Percentiles rank a stretch among this genome's conserved stretches.
Evolutionary conservation across 2,113 vertebrate genomes (phyloP).

Genomic region (Cynoglossus semilaevis): DNA sequence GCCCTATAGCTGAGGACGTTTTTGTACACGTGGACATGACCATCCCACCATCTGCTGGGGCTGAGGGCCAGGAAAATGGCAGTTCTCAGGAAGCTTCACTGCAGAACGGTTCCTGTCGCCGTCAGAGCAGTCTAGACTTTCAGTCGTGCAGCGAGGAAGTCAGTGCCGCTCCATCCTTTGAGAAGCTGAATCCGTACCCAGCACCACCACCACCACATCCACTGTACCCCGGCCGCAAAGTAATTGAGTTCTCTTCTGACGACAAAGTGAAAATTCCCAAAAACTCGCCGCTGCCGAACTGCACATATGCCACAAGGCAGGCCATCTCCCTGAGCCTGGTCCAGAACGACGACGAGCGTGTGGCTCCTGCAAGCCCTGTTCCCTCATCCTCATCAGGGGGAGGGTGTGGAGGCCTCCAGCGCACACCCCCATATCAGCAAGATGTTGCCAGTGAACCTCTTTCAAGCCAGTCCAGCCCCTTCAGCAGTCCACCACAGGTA

Average conservation of each 20-base stretch:
- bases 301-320: conserved; percentile 94
- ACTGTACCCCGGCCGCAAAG: conserved; percentile 89
- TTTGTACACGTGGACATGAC: conserved; percentile 99
- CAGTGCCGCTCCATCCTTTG: conserved; percentile 75
- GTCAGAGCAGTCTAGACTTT: conserved; percentile 75
- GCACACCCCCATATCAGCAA: conserved; percentile 69
- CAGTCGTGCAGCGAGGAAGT: conserved; percentile 68
- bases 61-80: conserved; percentile 61
- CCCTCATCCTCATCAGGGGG: conserved; percentile 75
- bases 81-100: conserved; percentile 56
- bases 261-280: conserved; percentile 96
- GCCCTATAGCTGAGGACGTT: conserved; percentile 89
- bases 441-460: conserved; percentile 58
- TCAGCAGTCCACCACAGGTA: conserved; percentile 79
- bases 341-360: conserved; percentile 79
- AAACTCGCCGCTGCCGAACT: conserved; percentile 95
- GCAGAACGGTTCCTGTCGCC: conserved; percentile 83
- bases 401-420: conserved; percentile 29
- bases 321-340: conserved; percentile 96
- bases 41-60: conserved; percentile 33
- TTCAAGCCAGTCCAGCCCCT: conserved; percentile 85
- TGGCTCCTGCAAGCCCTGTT: conserved; percentile 77
- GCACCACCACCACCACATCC: conserved; percentile 84
- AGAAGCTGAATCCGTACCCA: conserved; percentile 92
- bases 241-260: conserved; percentile 93